Base-by-base conservation (phyloP, 2,888 invertebrate species). In the Atherix ibis region DNA sequence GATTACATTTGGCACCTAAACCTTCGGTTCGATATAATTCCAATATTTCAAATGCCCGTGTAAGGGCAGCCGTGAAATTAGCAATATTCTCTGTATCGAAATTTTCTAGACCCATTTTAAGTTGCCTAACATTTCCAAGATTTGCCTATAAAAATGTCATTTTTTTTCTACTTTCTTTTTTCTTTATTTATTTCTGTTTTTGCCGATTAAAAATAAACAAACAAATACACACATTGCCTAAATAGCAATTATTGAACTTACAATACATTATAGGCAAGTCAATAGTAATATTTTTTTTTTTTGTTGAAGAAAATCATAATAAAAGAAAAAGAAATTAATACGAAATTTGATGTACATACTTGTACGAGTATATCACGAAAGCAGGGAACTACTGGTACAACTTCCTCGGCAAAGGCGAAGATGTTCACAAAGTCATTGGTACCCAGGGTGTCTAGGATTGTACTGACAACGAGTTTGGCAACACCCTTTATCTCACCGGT, bases 391-490 rank as follows among this genome's bases (percentile, higher is more conserved):
- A 85, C 72, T 51, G 77, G 73, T 46, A 81, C 77, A 1, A 80
- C 79, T 28, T 72, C 71, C 48, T 80, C 76, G 45, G 84, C 81
- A 66, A 95, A 97, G 53, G 82, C 82, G 64, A 87, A 80, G 44
- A 98, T 85, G 58, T 95, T 95, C 48, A 98, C 94, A 65, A 87
- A 97, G 62, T 97, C 97, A 62, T 98, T 92, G 60, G 94, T 92
- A 32, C 89, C 91, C 26, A 97, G 73, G 1, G 97, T 98, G 50
- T 95, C 92, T 44, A 98, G 67, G 44, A 98, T 92, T 48, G 80
- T 83, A 40, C 78, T 76, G 40, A 82, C 82, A 27, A 83, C 82
- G 54, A 82, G 82, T 56, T 76, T 72, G 34, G 94, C 94, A 46
- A 97, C 92, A 62, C 91, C 88, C 50, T 84, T 73, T 46, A 80